Evolutionary conservation across 2,888 invertebrate genomes (phyloP).

Genomic region (Axea sp.): DNA sequence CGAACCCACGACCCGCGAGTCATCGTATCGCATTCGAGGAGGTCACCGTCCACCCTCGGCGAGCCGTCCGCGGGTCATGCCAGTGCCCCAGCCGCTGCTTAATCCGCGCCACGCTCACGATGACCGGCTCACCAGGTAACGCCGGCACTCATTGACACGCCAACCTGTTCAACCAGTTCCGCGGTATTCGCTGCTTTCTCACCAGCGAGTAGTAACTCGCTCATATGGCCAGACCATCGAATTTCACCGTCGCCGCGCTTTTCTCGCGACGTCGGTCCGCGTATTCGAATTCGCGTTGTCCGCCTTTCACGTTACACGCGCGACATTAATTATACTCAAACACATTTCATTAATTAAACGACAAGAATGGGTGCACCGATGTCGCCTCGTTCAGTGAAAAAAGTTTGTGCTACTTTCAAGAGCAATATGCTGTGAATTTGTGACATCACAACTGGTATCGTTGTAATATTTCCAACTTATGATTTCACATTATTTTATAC

Average conservation of each 20-base stretch:
- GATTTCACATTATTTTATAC: too few species aligned
- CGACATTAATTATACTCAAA: too few species aligned
- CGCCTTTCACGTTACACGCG: not conserved
- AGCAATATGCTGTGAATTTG: too few species aligned
- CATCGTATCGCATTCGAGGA: conserved; percentile 6
- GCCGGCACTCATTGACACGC: not conserved
- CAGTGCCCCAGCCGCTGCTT: conserved; percentile 23
- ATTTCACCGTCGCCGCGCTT: not conserved
- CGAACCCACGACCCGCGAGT: not conserved
- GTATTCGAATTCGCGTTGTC: too few species aligned
- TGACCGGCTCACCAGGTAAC: conserved; percentile 39
- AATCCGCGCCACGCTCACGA: conserved; percentile 5
- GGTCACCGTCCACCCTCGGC: conserved; percentile 7
- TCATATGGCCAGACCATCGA: conserved; percentile 1
- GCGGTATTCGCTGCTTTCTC: not conserved
- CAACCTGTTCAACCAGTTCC: not conserved
- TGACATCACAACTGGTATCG: too few species aligned
- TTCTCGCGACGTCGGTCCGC: too few species aligned
- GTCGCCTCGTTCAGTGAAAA: too few species aligned
- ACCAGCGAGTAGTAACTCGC: not conserved
- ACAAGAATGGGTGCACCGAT: too few species aligned
- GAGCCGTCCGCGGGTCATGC: conserved; percentile 28
- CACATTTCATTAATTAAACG: too few species aligned
- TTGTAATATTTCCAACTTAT: too few species aligned
- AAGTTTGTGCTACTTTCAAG: too few species aligned